Base-by-base conservation (phyloP, 1,140 invertebrate genomes). In the Atta colombica region DNA sequence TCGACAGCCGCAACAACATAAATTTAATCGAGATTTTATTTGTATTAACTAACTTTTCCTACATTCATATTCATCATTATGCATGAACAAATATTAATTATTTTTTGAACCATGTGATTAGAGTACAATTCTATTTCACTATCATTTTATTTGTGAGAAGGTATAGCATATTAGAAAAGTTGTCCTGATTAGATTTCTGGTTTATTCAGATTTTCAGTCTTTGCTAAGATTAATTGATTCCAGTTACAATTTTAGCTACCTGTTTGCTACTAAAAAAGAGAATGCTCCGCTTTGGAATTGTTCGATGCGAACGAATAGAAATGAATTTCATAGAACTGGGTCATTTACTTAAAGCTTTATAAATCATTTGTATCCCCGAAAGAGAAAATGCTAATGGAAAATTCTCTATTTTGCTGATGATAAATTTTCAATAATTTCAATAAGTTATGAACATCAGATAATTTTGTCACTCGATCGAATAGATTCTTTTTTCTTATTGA, bases 211-310 rank as follows among this genome's bases (percentile, higher is more conserved):
- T 89, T 58, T 31, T 87, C 78, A 74, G 53, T 77, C 60, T 90
- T 89, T 78, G 86, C 68, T 51, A 68, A 60, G 87, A 82, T 87
- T 86, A 75, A 72, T 85, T 87, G n/a, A 74, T 72, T 61, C n/a
- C 55, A 51, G 1, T 87, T 89, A 89, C 71, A 77, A 89, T 90
- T 74, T 65, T 53, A 31, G 74, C 72, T 90, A 90, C 61, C 78
- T 89, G 77, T 55, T 77, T 63, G 66, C 53, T 77, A 58, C 12
- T 4, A 39, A 16, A 58, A 63, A 58, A 35, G 69, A 69, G 55
- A 80, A 68, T 49, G 49, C 45, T 84, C 18, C 77, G 86, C 78
- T 81, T 87, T 80, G 85, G 61, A 69, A 69, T 49, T 51, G 78
- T 85, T 71, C 74, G 58, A 89, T 89, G 84, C 84, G 87, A 87